phyloP scores from a whole-genome alignment of 2,888 invertebrate genomes.

The Tenthredo mesomela region DNA sequence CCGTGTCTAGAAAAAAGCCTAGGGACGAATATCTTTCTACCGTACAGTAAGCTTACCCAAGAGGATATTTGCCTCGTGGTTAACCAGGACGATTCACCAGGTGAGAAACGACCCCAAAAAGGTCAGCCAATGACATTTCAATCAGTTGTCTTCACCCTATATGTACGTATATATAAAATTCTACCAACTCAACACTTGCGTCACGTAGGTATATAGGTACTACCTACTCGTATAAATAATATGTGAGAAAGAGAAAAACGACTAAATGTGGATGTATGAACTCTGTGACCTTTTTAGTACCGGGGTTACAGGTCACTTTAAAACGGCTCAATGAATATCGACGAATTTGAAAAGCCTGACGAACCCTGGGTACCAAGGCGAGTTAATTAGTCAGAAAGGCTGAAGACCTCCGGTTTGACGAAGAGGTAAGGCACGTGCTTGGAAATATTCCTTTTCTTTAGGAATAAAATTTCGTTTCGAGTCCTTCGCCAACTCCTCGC shows the following conservation, averaged over 20 bases:
- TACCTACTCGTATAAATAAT: not conserved
- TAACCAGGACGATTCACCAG: conserved; percentile 13
- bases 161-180: not conserved
- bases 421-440: not conserved
- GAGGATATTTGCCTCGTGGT: conserved; percentile 26
- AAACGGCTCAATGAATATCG: conserved; percentile 28
- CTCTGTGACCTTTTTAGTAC: conserved; percentile 32
- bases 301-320: conserved; percentile 25
- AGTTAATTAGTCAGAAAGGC: conserved; percentile 34
- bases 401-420: conserved; percentile 10
- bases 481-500: not conserved
- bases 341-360: conserved; percentile 6
- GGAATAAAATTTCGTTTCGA: not conserved
- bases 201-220: too few relatives aligned
- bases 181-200: not conserved
- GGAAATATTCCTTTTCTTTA: not conserved
- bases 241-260: not conserved
- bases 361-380: conserved; percentile 3
- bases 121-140: conserved; percentile 30
- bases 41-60: not conserved
- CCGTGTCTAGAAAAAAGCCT: too few relatives aligned
- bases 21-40: not conserved
- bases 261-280: not conserved
- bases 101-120: not conserved
- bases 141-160: conserved; percentile 2